Percentiles rank a stretch among this genome's conserved stretches.
phyloP scores from a whole-genome alignment of 2,797 vertebrate genomes.

The Melanotaenia nigrans region DNA sequence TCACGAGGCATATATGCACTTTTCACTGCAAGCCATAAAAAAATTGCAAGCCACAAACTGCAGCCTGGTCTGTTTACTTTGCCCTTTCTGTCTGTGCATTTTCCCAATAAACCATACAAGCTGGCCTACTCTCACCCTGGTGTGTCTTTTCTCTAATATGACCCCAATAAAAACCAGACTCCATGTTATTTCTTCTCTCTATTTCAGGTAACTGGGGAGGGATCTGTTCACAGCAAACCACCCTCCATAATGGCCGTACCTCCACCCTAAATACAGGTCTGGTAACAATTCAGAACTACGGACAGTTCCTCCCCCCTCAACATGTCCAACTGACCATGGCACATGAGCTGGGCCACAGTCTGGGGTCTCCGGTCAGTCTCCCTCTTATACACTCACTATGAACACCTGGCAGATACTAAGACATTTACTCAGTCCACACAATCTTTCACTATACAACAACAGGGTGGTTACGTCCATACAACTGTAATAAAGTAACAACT shows the following conservation, averaged over 20 bases:
- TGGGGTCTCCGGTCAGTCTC: slow-evolving; percentile 85
- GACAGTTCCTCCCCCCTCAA: slow-evolving; percentile 77
- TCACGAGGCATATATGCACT: background rate
- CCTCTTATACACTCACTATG: background rate
- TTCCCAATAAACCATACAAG: background rate
- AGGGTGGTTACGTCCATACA: background rate
- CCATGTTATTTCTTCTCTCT: slow-evolving; percentile 5
- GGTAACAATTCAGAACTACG: slow-evolving; percentile 87
- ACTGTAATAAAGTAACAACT: background rate
- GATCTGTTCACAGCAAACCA: slow-evolving; percentile 79
- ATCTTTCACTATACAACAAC: too few relatives aligned
- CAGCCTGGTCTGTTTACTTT: background rate
- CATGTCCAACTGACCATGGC: slow-evolving; percentile 85
- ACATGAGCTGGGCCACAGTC: slow-evolving; percentile 88
- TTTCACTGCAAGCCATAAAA: background rate
- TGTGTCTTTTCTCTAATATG: background rate
- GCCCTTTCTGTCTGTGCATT: background rate
- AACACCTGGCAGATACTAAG: background rate
- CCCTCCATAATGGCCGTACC: slow-evolving; percentile 32
- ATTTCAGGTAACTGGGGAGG: slow-evolving; percentile 83
- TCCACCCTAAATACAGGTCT: slow-evolving; percentile 84
- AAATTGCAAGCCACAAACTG: background rate
- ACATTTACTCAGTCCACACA: background rate
- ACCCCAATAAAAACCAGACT: background rate
- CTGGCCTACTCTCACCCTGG: background rate